Conservation (phyloP, 1,140 invertebrate genomes). For the Trichoplusia ni region DNA sequence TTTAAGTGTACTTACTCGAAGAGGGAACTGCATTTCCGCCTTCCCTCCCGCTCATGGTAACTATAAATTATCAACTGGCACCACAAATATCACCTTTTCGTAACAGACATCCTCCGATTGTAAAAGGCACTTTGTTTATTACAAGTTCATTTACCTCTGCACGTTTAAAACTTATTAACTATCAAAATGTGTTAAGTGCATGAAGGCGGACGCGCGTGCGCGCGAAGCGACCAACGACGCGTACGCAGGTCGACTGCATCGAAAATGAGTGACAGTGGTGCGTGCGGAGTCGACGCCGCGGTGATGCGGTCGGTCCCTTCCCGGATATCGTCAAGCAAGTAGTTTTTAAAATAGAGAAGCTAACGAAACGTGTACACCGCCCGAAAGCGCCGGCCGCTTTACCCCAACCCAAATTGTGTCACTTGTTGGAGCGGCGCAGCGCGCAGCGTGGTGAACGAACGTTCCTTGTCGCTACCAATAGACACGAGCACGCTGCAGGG, state of each 20-base stretch:
- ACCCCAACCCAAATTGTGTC: constrained; percentile 76
- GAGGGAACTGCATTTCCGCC: constrained; percentile 80
- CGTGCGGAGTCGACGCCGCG: constrained; percentile 56
- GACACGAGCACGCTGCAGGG: constrained; percentile 35
- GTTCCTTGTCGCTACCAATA: constrained; percentile 34
- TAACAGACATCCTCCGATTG: constrained; percentile 69
- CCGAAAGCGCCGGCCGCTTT: constrained; percentile 76
- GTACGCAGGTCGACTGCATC: constrained; percentile 78
- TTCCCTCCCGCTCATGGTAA: constrained; percentile 78
- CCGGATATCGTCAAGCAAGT: constrained; percentile 75
- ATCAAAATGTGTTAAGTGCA: constrained; percentile 64
- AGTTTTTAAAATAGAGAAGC: constrained; percentile 80
- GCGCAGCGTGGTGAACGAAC: constrained; percentile 26
- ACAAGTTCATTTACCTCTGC: constrained; percentile 54
- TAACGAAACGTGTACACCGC: constrained; percentile 76
- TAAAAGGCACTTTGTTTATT: constrained; percentile 64
- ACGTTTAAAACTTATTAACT: constrained; percentile 57
- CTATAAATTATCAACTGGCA: constrained; percentile 64
- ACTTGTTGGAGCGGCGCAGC: constrained; percentile 55
- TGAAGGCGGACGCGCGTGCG: constrained; percentile 66
- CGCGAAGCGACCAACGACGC: constrained; percentile 69
- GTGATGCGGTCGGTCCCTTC: constrained; percentile 73
- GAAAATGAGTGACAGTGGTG: constrained; percentile 66
- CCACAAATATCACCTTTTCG: constrained; percentile 74
- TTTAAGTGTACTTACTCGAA: constrained; percentile 69